Conservation (phyloP, 2,888 invertebrate species). For the Morpho helenor region DNA sequence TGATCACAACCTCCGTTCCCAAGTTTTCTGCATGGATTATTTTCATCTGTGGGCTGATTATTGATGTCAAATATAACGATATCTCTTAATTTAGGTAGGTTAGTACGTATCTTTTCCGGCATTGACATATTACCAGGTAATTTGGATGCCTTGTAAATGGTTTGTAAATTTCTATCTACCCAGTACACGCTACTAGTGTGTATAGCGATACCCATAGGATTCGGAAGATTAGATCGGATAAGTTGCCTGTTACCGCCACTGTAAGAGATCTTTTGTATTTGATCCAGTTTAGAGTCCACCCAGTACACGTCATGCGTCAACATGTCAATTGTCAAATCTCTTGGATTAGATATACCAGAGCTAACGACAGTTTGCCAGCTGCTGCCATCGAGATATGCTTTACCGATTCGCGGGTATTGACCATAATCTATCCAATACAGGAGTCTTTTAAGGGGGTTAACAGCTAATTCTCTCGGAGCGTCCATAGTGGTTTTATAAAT, state of each 20-base stretch:
- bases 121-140: conserved; percentile 84
- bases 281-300: conserved; percentile 97
- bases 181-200: conserved; percentile 92
- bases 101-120: conserved; percentile 87
- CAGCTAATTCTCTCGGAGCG: conserved; percentile 96
- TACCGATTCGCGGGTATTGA: conserved; percentile 95
- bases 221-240: conserved; percentile 92
- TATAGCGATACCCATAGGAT: conserved; percentile 95
- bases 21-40: conserved; percentile 87
- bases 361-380: conserved; percentile 92
- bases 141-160: conserved; percentile 90
- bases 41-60: conserved; percentile 91
- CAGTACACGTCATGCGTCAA: conserved; percentile 97
- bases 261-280: conserved; percentile 94
- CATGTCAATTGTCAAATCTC: conserved; percentile 95
- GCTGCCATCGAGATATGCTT: conserved; percentile 91
- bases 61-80: conserved; percentile 94
- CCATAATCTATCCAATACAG: conserved; percentile 99
- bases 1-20: conserved; percentile 95
- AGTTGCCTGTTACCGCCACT: conserved; percentile 89
- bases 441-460: conserved; percentile 95
- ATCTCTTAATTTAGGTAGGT: conserved; percentile 91
- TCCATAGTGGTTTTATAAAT: conserved; percentile 94
- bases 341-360: conserved; percentile 93
- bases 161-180: conserved; percentile 95